Evolutionary conservation across 2,797 vertebrate genomes (phyloP).

Genomic region (Artibeus lituratus): DNA sequence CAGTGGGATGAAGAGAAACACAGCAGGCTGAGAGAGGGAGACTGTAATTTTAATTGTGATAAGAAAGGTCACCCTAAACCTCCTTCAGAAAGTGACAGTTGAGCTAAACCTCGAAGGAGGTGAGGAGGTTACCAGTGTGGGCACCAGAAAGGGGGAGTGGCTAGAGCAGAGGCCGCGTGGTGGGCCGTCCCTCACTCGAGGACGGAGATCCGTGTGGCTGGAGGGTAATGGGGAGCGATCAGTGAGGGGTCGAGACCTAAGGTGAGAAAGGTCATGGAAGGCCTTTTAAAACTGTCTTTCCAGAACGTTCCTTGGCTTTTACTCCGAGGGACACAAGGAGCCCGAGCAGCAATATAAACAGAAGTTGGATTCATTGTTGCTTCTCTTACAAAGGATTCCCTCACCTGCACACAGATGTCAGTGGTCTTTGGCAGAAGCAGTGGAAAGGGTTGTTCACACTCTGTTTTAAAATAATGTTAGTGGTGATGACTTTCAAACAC

Average conservation of each 20-base stretch:
- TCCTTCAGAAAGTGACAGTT: background rate
- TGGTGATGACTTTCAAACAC: background rate
- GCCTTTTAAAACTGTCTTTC: background rate
- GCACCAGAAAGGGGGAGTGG: background rate
- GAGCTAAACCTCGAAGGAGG: background rate
- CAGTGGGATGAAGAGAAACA: background rate
- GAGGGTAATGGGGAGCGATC: rapidly evolving
- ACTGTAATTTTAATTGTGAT: background rate
- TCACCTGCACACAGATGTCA: background rate
- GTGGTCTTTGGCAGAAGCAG: background rate
- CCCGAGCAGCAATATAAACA: background rate
- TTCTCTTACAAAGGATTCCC: background rate
- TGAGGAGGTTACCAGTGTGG: background rate
- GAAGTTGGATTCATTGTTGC: background rate
- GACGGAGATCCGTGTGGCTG: background rate
- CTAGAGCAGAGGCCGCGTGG: background rate
- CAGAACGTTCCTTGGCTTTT: background rate
- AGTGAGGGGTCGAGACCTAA: background rate
- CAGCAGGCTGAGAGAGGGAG: background rate
- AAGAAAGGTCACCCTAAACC: background rate
- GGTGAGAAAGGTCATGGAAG: background rate
- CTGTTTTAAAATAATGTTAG: background rate
- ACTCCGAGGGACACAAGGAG: background rate
- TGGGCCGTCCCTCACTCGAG: background rate
- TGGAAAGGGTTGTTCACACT: background rate